phyloP scores from a whole-genome alignment of 2,113 vertebrate genomes.

The Pelvicachromis taeniatus region DNA sequence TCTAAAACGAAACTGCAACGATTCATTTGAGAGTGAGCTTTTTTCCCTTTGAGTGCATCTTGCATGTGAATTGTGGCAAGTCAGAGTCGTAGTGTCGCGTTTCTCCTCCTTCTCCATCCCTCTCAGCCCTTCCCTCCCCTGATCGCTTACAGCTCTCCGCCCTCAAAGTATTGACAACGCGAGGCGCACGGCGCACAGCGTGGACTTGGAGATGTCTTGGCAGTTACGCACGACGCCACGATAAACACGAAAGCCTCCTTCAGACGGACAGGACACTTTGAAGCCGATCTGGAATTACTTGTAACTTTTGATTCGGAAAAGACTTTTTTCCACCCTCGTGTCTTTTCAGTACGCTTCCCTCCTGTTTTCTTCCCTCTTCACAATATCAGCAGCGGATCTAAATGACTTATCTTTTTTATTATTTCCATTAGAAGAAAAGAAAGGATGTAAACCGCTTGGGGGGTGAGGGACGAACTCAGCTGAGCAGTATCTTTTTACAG shows the following conservation, averaged over 20 bases:
- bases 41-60: neutral
- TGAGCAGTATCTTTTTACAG: conserved; percentile 6
- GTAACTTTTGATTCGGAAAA: neutral
- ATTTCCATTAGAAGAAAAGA: conserved; percentile 3
- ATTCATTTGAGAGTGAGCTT: neutral
- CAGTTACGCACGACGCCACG: conserved; percentile 35
- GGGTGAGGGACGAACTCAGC: neutral
- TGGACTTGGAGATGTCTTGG: conserved; percentile 53
- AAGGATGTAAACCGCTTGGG: conserved; percentile 26
- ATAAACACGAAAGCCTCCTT: neutral
- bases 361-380: neutral
- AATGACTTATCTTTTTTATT: neutral
- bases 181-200: conserved; percentile 34
- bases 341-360: neutral
- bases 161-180: neutral
- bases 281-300: neutral
- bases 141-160: conserved; percentile 17
- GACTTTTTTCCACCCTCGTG: neutral
- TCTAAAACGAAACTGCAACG: neutral
- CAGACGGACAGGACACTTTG: neutral
- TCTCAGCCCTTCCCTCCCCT: neutral
- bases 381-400: neutral
- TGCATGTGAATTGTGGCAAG: conserved; percentile 1
- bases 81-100: conserved; percentile 2
- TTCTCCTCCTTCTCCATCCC: conserved; percentile 27